Evolutionary conservation across 2,888 invertebrate genomes (phyloP), one percentile per base, ranked within the genome.

Genomic region (Calameuta filiformis): DNA sequence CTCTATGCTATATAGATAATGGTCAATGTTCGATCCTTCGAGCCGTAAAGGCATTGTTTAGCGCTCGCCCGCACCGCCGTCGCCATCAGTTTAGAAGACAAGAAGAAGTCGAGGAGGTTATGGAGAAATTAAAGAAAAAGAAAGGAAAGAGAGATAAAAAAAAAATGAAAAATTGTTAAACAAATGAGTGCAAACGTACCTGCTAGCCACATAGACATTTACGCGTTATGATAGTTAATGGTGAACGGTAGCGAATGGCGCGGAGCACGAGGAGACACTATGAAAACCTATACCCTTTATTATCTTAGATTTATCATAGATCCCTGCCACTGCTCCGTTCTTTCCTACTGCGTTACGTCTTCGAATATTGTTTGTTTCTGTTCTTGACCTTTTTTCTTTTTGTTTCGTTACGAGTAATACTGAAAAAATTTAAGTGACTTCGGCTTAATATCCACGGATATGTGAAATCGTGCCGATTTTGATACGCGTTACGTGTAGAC

Each of bases 171-270:
- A 56, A 56, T 9, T 56, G 23, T 56, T 56, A 56, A 56, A 56
- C 23, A 80, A 73, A 86, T 85, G 86, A 89, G 86, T 89, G 87
- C 87, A 88, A 87, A 88, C 83, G 90, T 90, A 90, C 90, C 90
- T 90, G 90, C 85, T 88, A 89, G 86, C 84, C 78, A 87, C 86
- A 87, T 86, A 88, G 86, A 87, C 84, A 85, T 85, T 86, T 35
- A 76, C 23, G 23, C 56, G 71, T 73, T 15, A 76, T 31, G 31
- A 71, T 76, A 73, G 37, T 76, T 71, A 35, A n/a, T 77, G 73
- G 35, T 40, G 56, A 35, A 30, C 56, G 23, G 35, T 75, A 75
- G 37, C 37, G 33, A 56, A 75, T 30, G 73, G 71, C 76, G 34
- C 35, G 69, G 31, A 33, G 68, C 33, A 40, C 33, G 73, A 56